Percentiles rank a stretch among this genome's conserved stretches.
phyloP scores from a whole-genome alignment of 1,140 invertebrate genomes.

The Drosophila saltans region DNA sequence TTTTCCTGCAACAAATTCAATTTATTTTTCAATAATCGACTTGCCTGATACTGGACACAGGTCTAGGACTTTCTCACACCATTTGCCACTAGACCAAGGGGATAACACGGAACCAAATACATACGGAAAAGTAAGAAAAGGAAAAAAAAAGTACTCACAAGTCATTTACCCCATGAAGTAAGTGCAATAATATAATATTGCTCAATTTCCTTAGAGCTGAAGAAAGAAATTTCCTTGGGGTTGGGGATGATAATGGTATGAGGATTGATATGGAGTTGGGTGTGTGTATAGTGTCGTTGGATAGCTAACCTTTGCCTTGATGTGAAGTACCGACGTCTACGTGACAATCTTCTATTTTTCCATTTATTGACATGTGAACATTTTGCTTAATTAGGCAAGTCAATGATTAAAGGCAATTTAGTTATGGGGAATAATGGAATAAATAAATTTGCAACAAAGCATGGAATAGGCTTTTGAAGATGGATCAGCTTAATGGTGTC shows the following conservation, averaged over 20 bases:
- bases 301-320: conserved; percentile 10
- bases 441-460: not conserved
- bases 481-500: too few relatives aligned
- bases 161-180: conserved; percentile 49
- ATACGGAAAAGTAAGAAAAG: not conserved
- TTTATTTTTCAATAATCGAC: conserved; percentile 61
- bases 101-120: too few relatives aligned
- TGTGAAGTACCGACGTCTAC: conserved; percentile 41
- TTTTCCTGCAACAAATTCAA: conserved; percentile 49
- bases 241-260: not conserved
- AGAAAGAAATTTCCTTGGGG: not conserved
- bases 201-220: conserved; percentile 19
- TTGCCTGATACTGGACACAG: conserved; percentile 27
- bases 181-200: conserved; percentile 39
- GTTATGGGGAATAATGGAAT: not conserved
- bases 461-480: too few relatives aligned
- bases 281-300: not conserved
- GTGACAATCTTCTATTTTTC: conserved; percentile 49
- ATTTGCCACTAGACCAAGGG: not conserved
- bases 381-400: not conserved
- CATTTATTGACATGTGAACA: not conserved
- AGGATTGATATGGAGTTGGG: not conserved
- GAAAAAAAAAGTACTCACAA: conserved; percentile 39
- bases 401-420: not conserved
- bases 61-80: not conserved